A percentile compares a stretch with the other conserved stretches of the same genome.
phyloP scores from a whole-genome alignment of 2,113 vertebrate genomes.

The Callaeas wilsoni region DNA sequence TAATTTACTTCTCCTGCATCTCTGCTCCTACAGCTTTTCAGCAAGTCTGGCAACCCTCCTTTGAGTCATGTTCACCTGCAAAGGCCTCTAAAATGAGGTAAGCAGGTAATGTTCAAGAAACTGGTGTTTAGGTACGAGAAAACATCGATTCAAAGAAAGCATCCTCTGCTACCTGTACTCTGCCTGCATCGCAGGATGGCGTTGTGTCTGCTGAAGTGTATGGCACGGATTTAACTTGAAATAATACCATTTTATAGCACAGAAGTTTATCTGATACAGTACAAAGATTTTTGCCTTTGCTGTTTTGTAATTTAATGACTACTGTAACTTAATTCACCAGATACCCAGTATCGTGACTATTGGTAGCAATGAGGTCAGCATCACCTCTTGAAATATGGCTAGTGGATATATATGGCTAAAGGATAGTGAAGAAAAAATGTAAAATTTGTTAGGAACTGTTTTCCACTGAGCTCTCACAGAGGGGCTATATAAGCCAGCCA shows the following conservation, averaged over 20 bases:
- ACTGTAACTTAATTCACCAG: not conserved
- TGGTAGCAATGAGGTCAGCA: not conserved
- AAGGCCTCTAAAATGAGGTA: not conserved
- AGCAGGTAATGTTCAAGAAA: not conserved
- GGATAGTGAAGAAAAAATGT: not conserved
- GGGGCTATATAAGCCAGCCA: not conserved
- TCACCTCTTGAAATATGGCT: not conserved
- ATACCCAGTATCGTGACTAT: not conserved
- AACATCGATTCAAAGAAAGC: not conserved
- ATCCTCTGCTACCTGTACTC: not conserved
- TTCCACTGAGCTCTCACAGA: not conserved
- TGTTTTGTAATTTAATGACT: not conserved
- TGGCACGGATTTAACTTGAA: not conserved
- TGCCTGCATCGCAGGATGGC: rapidly evolving
- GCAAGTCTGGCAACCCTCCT: not conserved
- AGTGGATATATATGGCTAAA: not conserved
- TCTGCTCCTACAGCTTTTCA: not conserved
- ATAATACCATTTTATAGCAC: not conserved
- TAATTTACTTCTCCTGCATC: not conserved
- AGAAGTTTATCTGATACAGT: not conserved
- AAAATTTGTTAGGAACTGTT: not conserved
- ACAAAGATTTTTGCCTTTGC: not conserved
- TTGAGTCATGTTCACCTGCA: not conserved
- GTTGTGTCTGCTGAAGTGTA: not conserved
- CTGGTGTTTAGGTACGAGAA: not conserved